A percentile compares a stretch with the other conserved stretches of the same genome.
phyloP scores from a whole-genome alignment of 2,888 invertebrate species.

The Synergus laeviventris region DNA sequence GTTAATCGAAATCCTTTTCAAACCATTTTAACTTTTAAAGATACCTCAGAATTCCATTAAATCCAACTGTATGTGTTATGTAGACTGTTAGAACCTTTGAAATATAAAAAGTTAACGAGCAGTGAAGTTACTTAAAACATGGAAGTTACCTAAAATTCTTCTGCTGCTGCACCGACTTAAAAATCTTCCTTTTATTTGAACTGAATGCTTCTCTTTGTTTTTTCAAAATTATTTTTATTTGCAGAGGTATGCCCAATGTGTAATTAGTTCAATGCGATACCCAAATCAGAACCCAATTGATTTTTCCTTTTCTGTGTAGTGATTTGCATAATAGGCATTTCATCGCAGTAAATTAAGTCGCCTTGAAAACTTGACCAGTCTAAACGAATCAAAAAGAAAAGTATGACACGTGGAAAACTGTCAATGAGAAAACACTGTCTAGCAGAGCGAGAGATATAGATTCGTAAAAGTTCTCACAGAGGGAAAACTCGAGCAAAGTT shows the following conservation, averaged over 20 bases:
- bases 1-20: conserved; percentile 27
- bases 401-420: conserved; percentile 26
- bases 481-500: conserved; percentile 29
- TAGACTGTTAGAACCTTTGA: background rate
- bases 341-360: background rate
- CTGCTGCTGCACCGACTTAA: background rate
- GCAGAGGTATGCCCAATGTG: too few relatives aligned
- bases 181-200: background rate
- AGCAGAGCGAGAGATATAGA: background rate
- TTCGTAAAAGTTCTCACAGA: conserved; percentile 11
- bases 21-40: conserved; percentile 35
- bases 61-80: conserved; percentile 4
- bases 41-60: conserved; percentile 27
- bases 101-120: conserved; percentile 23
- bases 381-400: background rate
- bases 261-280: too few relatives aligned
- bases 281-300: background rate
- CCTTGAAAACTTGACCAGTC: background rate
- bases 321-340: background rate
- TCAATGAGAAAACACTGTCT: conserved; percentile 15
- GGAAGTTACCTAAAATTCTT: background rate
- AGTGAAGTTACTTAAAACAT: background rate
- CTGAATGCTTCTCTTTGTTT: background rate
- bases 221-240: too few relatives aligned
- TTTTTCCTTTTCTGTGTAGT: background rate